Conservation (phyloP, 2,888 invertebrate genomes). For the Acanthosepion pharaonis region DNA sequence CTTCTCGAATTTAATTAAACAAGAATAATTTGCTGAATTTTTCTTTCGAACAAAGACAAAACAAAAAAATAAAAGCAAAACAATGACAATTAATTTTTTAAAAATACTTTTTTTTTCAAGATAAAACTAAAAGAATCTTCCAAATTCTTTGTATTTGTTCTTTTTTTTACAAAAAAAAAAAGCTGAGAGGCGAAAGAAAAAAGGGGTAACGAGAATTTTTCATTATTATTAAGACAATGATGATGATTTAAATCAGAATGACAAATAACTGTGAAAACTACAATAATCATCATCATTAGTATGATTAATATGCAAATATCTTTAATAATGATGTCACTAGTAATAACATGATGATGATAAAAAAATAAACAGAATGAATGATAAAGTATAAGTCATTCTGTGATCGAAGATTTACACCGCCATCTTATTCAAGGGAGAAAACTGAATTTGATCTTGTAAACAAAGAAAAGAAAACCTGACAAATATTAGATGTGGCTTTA, state of each 20-base stretch:
- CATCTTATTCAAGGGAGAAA: too few species aligned
- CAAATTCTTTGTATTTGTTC: not conserved
- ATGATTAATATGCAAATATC: not conserved
- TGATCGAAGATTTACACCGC: too few species aligned
- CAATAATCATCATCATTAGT: not conserved
- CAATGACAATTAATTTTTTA: not conserved
- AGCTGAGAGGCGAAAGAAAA: not conserved
- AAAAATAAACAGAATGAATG: not conserved
- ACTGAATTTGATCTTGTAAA: too few species aligned
- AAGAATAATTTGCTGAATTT: slow-evolving; percentile 12
- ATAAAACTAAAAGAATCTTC: slow-evolving; percentile 33
- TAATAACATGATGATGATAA: not conserved
- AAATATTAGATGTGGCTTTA: too few species aligned
- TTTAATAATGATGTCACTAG: not conserved
- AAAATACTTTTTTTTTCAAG: not conserved
- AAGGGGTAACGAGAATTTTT: not conserved
- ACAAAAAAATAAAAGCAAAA: not conserved
- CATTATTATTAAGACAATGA: not conserved
- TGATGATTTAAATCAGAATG: not conserved
- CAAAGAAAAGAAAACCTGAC: too few species aligned
- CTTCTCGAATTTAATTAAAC: not conserved
- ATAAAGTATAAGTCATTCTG: not conserved
- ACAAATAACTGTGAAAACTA: not conserved
- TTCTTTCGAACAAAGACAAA: not conserved
- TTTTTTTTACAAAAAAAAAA: not conserved